These are phyloP conservation scores for Bradypus variegatus DNA, from an alignment of 2,797 vertebrate species.

Conservation along the genomic window DNA sequence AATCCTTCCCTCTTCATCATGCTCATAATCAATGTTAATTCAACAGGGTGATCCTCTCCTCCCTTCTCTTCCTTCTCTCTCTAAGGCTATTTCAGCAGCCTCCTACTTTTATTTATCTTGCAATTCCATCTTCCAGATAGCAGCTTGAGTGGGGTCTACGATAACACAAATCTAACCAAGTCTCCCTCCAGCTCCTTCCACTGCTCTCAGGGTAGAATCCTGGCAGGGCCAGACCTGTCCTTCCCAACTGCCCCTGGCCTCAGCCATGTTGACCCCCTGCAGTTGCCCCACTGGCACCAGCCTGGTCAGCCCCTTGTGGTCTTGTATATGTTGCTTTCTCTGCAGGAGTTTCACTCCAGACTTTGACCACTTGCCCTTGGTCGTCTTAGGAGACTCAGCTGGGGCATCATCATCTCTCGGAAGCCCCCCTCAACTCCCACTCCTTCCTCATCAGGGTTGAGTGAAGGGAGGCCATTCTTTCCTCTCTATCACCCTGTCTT, in stretches of 20 bases:
- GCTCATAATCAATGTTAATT: neutral
- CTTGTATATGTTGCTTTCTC: neutral
- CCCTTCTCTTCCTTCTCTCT: neutral
- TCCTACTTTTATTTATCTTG: neutral
- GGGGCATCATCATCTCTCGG: neutral
- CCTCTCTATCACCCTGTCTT: neutral
- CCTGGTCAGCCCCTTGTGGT: neutral
- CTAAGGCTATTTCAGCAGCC: neutral
- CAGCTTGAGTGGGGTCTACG: neutral
- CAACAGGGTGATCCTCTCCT: neutral
- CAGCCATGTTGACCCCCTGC: neutral
- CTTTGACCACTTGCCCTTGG: neutral
- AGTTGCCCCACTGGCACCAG: accelerated
- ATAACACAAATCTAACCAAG: too few species aligned
- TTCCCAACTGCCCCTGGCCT: neutral
- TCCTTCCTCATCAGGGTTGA: neutral
- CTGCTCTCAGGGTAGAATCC: neutral
- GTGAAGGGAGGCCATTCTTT: neutral
- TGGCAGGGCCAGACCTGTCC: neutral
- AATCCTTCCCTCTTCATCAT: neutral
- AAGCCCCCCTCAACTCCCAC: neutral
- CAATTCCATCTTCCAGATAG: neutral
- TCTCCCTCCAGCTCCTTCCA: neutral
- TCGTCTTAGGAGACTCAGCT: neutral
- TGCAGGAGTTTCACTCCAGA: neutral